Conservation (phyloP, 2,797 vertebrate species). For the Hoplostethus atlanticus region DNA sequence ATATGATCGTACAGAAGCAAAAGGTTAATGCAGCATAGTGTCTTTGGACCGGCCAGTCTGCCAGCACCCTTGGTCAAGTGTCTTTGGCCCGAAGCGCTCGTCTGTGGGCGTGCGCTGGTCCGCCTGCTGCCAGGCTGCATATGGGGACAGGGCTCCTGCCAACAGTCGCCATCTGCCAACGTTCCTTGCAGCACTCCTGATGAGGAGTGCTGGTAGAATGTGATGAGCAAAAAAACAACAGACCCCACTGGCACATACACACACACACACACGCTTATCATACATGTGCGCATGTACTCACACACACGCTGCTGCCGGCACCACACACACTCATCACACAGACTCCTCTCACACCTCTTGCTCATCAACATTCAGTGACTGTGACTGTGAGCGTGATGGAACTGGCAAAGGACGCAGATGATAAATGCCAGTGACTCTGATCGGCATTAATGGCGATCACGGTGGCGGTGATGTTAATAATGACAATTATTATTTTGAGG, state of each 20-base stretch:
- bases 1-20: not conserved
- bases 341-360: constrained; percentile 52
- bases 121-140: constrained; percentile 44
- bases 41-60: constrained; percentile 61
- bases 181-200: constrained; percentile 46
- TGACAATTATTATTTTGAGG: constrained; percentile 38
- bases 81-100: constrained; percentile 45
- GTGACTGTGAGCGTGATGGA: constrained; percentile 38
- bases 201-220: constrained; percentile 53
- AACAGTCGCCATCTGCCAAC: constrained; percentile 69
- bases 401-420: constrained; percentile 32
- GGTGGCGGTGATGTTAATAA: constrained; percentile 22
- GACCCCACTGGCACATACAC: constrained; percentile 54
- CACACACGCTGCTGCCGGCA: not conserved
- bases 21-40: constrained; percentile 4
- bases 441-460: constrained; percentile 31
- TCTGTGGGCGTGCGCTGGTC: constrained; percentile 29
- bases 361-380: constrained; percentile 63
- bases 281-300: not conserved
- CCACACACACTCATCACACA: constrained; percentile 37
- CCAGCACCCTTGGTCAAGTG: constrained; percentile 52
- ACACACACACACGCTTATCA: constrained; percentile 1
- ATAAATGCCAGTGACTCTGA: constrained; percentile 39
- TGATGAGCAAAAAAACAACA: constrained; percentile 61
- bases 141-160: constrained; percentile 41